Percentiles rank a stretch among this genome's conserved stretches.
These are phyloP conservation scores for Lysandra bellargus DNA, from an alignment of 2,888 invertebrate species.

Conservation along the genomic window DNA sequence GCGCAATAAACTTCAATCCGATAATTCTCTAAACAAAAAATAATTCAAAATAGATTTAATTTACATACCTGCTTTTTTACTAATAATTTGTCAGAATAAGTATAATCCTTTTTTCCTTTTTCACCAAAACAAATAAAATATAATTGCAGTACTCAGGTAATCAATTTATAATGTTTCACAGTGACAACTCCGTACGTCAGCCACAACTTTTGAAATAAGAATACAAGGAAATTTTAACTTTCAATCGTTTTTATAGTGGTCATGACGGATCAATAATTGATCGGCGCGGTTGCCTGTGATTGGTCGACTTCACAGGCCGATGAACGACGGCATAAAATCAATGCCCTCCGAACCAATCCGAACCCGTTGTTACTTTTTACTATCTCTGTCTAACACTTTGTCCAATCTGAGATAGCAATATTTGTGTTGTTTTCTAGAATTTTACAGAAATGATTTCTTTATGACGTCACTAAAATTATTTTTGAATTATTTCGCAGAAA, in stretches of 20 bases:
- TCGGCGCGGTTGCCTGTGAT: constrained; percentile 30
- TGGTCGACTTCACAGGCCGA: neutral
- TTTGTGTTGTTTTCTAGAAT: constrained; percentile 19
- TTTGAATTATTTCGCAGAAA: neutral
- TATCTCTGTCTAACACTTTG: neutral
- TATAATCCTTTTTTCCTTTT: neutral
- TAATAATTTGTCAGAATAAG: constrained; percentile 6
- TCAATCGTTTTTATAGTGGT: constrained; percentile 38
- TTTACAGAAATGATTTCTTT: neutral
- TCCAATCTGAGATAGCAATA: neutral
- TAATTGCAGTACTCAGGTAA: neutral
- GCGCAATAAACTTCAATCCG: neutral
- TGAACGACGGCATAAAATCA: constrained; percentile 13
- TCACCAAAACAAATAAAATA: neutral
- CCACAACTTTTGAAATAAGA: constrained; percentile 34
- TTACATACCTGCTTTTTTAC: constrained; percentile 17
- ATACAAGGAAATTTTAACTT: constrained; percentile 29
- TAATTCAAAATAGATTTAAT: neutral
- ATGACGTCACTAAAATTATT: neutral
- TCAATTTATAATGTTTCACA: constrained; percentile 8
- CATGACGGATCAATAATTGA: constrained; percentile 42
- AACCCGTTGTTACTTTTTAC: constrained; percentile 23
- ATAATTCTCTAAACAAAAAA: neutral
- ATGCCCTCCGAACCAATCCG: constrained; percentile 3
- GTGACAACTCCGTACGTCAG: constrained; percentile 25